Base-by-base conservation (phyloP, 2,113 vertebrate species). In the Equus przewalskii region DNA sequence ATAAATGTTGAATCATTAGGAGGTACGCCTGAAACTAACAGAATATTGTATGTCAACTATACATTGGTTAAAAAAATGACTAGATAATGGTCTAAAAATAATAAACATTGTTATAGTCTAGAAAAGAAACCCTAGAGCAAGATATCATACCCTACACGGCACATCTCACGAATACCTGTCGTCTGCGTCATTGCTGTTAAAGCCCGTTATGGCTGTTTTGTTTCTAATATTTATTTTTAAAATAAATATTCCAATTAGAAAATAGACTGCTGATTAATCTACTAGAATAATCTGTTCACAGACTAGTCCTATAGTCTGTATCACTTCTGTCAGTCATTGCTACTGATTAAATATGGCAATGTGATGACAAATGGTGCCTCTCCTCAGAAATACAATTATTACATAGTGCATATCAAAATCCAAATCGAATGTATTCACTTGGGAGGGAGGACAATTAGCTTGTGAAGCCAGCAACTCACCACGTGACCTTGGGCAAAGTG, bases 221-320 rank as follows among this genome's bases (percentile, higher is more conserved):
- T 76, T 83, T 86, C 56, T 79, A 80, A 46, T 44, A 49, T 46
- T 89, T 95, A 46, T 65, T 93, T 96, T 85, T 70, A 60, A 89
- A 94, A 86, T 82, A 90, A 95, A 54, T 49, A 89, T 56, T 83
- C 26, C 41, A 89, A 46, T 70, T 72, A 91, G 33, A 93, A 90
- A 81, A 70, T 33, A 93, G 60, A 67, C 7, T 21, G 12, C 5
- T 54, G 51, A 54, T 54, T 54, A 54, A 54, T 54, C 51, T 16
- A 54, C 14, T 54, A 16, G 51, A 54, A 14, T 54, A 54, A 54
- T 54, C 51, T 54, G 24, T 76, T 86, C 5, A 28, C 58, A 96
- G 36, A 60, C 64, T 62, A 86, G 79, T 60, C 18, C 46, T 81
- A 36, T 24, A 67, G 6, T 30, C 1, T n/a, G 11, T 14, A 24